Evolutionary conservation across 30 jellyfish, hydroid and myxozoan genomes (phyloP), one percentile per base, ranked within the genome.

Genomic region (Turritopsis rubra): DNA sequence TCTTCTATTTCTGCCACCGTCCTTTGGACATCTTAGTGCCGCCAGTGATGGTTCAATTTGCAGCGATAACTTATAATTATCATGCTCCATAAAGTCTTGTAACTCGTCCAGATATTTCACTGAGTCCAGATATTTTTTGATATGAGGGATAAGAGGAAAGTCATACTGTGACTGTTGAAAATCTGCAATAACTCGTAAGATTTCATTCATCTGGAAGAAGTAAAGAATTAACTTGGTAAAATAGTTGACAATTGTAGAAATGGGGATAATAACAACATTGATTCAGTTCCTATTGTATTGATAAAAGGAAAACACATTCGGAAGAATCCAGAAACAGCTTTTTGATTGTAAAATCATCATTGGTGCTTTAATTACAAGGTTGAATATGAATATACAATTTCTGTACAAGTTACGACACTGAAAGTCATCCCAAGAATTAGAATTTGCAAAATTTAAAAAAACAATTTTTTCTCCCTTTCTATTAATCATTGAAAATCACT

Each of bases 1-100:
- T 8, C 85, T 85, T 21, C 79, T 75, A 18, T 79, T 88, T 53
- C 83, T 75, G 1, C 84, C 71, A 22, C 85, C 75, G 5, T 80
- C 66, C 16, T 66, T 26, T 9, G 81, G 87, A 18, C 26, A 16
- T 53, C 77, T 41, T n/a, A 66, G 75, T 19, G 83, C 8, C 21
- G 66, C 70, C 18, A 82, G 66, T 60, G 76, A 84, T 72, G 96
- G 96, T 65, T 89, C 96, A 54, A 89, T 89, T 85, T 89, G 83
- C n/a, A 79, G 79, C 18, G 96, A 89, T 78, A 89, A 90, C 97
- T 83, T 90, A 66, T 86, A 90, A 53, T 86, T 82, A 71, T 90
- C 97, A 65, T 90, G 96, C 75, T 90, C 97, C 93, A 90, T 84
- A 78, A 90, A 90, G 28, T 90, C 86, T 77, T 90, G 97, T 13